Evolutionary conservation across 2,797 vertebrate genomes (phyloP), one percentile per base, ranked within the genome.

Genomic region (Galaxias olidus): DNA sequence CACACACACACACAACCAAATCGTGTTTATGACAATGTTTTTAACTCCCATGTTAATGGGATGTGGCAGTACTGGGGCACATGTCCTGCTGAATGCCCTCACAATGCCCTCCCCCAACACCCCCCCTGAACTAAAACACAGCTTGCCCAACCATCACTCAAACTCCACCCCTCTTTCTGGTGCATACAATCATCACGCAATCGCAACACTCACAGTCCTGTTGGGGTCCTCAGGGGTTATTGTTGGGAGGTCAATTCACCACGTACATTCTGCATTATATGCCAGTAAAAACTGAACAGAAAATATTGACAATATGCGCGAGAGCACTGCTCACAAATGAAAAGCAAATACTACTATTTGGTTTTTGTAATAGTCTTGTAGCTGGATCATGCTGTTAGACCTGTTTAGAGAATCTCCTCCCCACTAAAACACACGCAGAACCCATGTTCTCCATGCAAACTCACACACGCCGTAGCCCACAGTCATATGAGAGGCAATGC

Each of bases 51-150:
- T 48, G 62, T 78, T 89, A 80, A 89, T 89, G 69, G 0, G 75
- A 69, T 80, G 59, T 89, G 89, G 87, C 88, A 87, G 83, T 88
- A 90, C 73, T 89, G 73, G 87, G 85, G 48, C 89, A 88, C 1
- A 13, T 61, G 63, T 87, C 76, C 71, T 80, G 82, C 85, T 85
- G 85, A 86, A 85, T 86, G 84, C 74, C 71, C 83, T 83, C 61
- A 83, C 85, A 84, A 50, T 41, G 49, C 60, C 56, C 60, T 49
- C 59, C 49, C 48, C 40, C 15, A 13, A 51, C n/a, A 10, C 20
- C 19, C 11, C 19, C 30, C 10, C 52, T 8, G 30, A 13, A 10
- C 12, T 51, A 14, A 42, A 44, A 17, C 60, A 43, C 41, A 51
- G 11, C 15, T 15, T 10, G 15, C 41, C 40, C 40, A 51, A 15